Evolutionary conservation across 2,888 invertebrate genomes (phyloP).

Genomic region (Drosophila melanosoma): DNA sequence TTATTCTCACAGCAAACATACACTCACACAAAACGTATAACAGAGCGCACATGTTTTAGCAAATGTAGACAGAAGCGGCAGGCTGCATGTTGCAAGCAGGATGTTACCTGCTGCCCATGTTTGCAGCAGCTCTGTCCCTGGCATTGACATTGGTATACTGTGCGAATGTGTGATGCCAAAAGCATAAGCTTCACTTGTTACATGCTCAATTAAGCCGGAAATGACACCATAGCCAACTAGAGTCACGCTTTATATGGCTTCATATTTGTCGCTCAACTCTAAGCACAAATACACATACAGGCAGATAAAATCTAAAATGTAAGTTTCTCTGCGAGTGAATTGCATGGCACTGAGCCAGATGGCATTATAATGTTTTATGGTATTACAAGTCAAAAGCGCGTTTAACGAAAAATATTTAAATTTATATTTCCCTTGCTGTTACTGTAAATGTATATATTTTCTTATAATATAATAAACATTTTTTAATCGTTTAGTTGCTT

Average conservation of each 20-base stretch:
- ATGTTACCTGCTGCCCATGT: slow-evolving; percentile 42
- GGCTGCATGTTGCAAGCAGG: not conserved
- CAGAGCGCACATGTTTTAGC: slow-evolving; percentile 50
- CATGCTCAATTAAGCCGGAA: slow-evolving; percentile 79
- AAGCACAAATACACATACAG: slow-evolving; percentile 7
- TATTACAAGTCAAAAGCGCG: slow-evolving; percentile 17
- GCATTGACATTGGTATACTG: slow-evolving; percentile 28
- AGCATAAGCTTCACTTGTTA: slow-evolving; percentile 73
- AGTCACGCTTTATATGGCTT: slow-evolving; percentile 75
- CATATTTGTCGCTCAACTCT: slow-evolving; percentile 42
- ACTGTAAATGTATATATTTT: slow-evolving; percentile 15
- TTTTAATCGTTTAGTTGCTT: slow-evolving; percentile 8
- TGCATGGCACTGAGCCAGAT: slow-evolving; percentile 49
- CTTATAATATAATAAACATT: slow-evolving; percentile 11
- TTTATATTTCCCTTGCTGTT: slow-evolving; percentile 40
- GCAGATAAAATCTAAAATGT: not conserved
- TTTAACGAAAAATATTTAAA: slow-evolving; percentile 35
- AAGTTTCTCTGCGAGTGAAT: not conserved
- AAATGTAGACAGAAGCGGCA: slow-evolving; percentile 34
- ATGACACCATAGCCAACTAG: slow-evolving; percentile 76
- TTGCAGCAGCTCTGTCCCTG: slow-evolving; percentile 51
- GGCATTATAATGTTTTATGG: slow-evolving; percentile 13
- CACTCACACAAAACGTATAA: slow-evolving; percentile 62
- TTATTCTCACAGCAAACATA: slow-evolving; percentile 56
- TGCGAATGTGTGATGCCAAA: slow-evolving; percentile 43